These are phyloP conservation scores for Amiota mariae DNA, from an alignment of 2,888 invertebrate genomes.

Conservation along the genomic window DNA sequence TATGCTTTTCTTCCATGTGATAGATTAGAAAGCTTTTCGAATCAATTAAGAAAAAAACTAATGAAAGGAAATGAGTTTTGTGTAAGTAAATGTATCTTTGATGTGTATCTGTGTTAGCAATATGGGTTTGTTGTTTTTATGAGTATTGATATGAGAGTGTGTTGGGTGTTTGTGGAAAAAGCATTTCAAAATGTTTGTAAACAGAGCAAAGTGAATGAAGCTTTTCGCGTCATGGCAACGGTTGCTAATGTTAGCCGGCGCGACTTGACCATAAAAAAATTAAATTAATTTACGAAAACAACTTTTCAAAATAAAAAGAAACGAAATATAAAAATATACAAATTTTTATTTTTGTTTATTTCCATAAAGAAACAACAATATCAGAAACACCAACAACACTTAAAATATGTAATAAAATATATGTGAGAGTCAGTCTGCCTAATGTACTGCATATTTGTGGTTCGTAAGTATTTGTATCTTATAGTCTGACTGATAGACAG, in stretches of 20 bases:
- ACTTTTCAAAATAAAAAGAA: too few relatives aligned
- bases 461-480: neutral
- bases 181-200: slow-evolving; percentile 19
- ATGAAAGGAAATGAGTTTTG: slow-evolving; percentile 39
- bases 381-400: too few relatives aligned
- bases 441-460: too few relatives aligned
- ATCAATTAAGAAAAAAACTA: slow-evolving; percentile 50
- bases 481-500: neutral
- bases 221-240: slow-evolving; percentile 26
- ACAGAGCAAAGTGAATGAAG: slow-evolving; percentile 8
- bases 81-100: slow-evolving; percentile 20
- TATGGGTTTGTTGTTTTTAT: neutral
- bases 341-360: too few relatives aligned
- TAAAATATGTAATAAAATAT: too few relatives aligned
- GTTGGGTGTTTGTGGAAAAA: slow-evolving; percentile 11
- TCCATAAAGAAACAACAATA: too few relatives aligned
- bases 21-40: slow-evolving; percentile 46
- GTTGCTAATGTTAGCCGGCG: neutral
- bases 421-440: too few relatives aligned
- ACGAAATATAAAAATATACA: neutral
- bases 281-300: neutral
- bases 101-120: neutral
- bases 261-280: too few relatives aligned
- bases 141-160: neutral
- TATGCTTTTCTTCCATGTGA: slow-evolving; percentile 46